These are phyloP conservation scores for Lysandra coridon DNA, from an alignment of 2,888 invertebrate species.

Conservation along the genomic window DNA sequence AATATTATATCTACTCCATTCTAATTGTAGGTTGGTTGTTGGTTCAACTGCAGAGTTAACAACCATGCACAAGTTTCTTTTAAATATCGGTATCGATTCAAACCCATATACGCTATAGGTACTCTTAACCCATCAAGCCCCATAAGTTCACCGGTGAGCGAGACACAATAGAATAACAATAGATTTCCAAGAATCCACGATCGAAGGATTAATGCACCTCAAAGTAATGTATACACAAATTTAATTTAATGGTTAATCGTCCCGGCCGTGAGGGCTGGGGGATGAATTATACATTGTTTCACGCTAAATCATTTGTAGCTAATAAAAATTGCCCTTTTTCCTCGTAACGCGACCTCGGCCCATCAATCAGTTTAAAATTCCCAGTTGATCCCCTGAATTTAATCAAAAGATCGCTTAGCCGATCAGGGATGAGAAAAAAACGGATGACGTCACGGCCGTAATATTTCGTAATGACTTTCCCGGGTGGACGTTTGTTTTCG, in stretches of 20 bases:
- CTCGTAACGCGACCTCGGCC: conserved; percentile 77
- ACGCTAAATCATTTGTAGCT: conserved; percentile 73
- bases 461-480: conserved; percentile 28
- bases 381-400: conserved; percentile 77
- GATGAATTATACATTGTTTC: conserved; percentile 60
- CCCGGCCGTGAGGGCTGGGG: conserved; percentile 48
- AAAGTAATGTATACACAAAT: conserved; percentile 9
- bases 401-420: conserved; percentile 78
- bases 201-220: background rate
- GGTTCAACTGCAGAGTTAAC: background rate
- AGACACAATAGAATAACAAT: too few relatives aligned
- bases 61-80: background rate
- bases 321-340: conserved; percentile 74
- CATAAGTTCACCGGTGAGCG: too few relatives aligned
- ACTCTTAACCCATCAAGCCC: background rate
- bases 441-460: conserved; percentile 66
- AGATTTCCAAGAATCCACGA: too few relatives aligned
- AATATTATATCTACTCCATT: too few relatives aligned
- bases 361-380: conserved; percentile 79
- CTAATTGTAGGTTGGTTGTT: background rate
- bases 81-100: background rate
- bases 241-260: conserved; percentile 26
- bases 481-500: background rate
- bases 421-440: conserved; percentile 74
- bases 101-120: background rate